A percentile compares a stretch with the other conserved stretches of the same genome.
Evolutionary conservation across 2,113 vertebrate genomes (phyloP).

Genomic region (Nanorana parkeri): DNA sequence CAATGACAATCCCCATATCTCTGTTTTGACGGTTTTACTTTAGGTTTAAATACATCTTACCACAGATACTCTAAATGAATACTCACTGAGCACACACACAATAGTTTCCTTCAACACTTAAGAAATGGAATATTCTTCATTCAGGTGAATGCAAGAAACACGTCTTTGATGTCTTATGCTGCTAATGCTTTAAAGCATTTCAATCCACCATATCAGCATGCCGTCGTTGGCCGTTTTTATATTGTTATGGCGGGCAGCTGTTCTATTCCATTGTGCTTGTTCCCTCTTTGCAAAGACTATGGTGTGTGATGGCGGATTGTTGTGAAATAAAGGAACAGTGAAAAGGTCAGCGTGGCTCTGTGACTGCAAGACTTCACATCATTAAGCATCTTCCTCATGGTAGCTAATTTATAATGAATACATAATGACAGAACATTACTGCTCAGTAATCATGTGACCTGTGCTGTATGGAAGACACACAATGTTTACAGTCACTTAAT

Average conservation of each 20-base stretch:
- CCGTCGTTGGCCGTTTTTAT: constrained; percentile 9
- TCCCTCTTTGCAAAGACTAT: constrained; percentile 38
- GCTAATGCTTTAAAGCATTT: constrained; percentile 19
- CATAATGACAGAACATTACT: constrained; percentile 54
- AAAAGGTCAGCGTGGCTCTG: constrained; percentile 51
- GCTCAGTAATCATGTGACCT: constrained; percentile 45
- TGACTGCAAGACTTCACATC: constrained; percentile 56
- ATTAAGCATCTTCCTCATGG: constrained; percentile 50
- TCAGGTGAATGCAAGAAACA: background rate
- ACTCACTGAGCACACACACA: too few species aligned
- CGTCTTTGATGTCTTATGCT: constrained; percentile 8
- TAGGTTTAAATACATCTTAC: too few species aligned
- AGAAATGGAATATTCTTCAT: background rate
- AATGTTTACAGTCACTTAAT: constrained; percentile 35
- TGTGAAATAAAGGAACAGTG: constrained; percentile 48
- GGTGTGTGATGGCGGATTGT: constrained; percentile 50
- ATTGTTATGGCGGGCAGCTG: constrained; percentile 15
- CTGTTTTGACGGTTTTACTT: too few species aligned
- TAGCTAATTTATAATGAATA: constrained; percentile 57
- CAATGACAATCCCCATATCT: too few species aligned
- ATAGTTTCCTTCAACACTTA: too few species aligned
- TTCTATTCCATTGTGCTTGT: constrained; percentile 33
- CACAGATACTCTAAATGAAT: too few species aligned
- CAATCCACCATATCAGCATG: background rate
- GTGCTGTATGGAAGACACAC: constrained; percentile 37